A percentile compares a stretch with the other conserved stretches of the same genome.
Evolutionary conservation across 1,140 invertebrate species (phyloP).

Genomic region (Drosophila sucinea): DNA sequence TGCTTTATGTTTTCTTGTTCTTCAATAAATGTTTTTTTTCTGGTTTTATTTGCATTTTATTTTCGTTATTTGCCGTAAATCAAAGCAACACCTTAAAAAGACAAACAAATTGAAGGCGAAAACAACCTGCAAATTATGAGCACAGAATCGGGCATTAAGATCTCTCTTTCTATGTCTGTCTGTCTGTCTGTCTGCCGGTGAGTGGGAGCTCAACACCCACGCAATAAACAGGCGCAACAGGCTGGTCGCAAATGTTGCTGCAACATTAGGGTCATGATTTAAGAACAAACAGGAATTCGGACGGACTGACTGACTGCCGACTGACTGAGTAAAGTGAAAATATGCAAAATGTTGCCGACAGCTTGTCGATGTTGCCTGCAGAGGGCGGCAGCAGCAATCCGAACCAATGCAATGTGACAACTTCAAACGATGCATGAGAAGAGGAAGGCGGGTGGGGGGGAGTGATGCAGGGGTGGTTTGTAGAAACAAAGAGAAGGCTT

Average conservation of each 20-base stretch:
- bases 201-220: slow-evolving; percentile 56
- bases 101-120: neutral
- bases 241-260: slow-evolving; percentile 57
- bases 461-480: neutral
- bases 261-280: slow-evolving; percentile 57
- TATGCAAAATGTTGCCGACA: slow-evolving; percentile 50
- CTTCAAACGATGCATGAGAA: neutral
- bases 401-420: too few relatives aligned
- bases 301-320: too few relatives aligned
- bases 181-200: too few relatives aligned
- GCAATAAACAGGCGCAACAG: neutral
- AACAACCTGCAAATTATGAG: slow-evolving; percentile 69
- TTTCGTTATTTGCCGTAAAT: slow-evolving; percentile 34
- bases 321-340: slow-evolving; percentile 33
- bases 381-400: neutral
- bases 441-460: neutral
- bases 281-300: slow-evolving; percentile 19
- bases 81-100: slow-evolving; percentile 61
- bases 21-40: slow-evolving; percentile 30
- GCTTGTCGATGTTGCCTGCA: slow-evolving; percentile 39
- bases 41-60: slow-evolving; percentile 17
- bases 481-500: slow-evolving; percentile 22
- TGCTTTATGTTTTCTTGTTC: slow-evolving; percentile 28
- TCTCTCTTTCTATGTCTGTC: slow-evolving; percentile 11
- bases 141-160: slow-evolving; percentile 49